A percentile compares a stretch with the other conserved stretches of the same genome.
phyloP scores from a whole-genome alignment of 2,113 vertebrate genomes.

The Callospermophilus lateralis region DNA sequence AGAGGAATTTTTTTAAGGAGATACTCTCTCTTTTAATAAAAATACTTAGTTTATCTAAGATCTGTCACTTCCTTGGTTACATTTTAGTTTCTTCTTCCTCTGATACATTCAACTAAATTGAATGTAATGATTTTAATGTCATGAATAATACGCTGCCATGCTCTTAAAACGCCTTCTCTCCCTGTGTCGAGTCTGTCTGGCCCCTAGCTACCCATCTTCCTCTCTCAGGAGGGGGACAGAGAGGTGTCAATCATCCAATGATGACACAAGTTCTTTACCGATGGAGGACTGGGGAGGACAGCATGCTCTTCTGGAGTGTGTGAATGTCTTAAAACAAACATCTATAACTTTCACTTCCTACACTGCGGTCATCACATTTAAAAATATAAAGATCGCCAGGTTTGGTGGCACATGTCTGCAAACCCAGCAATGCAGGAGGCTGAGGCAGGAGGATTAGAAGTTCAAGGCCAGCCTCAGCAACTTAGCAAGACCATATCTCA shows the following conservation, averaged over 20 bases:
- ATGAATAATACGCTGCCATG: not conserved
- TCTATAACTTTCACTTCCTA: not conserved
- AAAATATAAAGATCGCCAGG: not conserved
- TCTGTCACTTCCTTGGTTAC: not conserved
- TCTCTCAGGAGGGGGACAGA: not conserved
- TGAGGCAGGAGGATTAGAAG: too few relatives aligned
- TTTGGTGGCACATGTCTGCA: too few relatives aligned
- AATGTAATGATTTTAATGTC: not conserved
- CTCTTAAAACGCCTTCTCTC: conserved; percentile 13
- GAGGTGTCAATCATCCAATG: not conserved
- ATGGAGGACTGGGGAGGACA: not conserved
- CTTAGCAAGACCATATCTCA: too few relatives aligned
- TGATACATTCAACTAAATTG: not conserved
- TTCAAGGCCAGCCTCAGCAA: too few relatives aligned
- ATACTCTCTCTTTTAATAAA: not conserved
- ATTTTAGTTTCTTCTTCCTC: not conserved
- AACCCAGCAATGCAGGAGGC: too few relatives aligned
- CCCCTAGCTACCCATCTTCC: not conserved
- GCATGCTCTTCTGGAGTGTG: not conserved
- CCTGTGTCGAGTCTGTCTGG: not conserved
- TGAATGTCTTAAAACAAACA: not conserved
- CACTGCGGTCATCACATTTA: not conserved
- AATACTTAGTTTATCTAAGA: not conserved
- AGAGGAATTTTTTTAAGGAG: not conserved
- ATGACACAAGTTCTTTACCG: not conserved